Evolutionary conservation across 2,888 invertebrate genomes (phyloP).

Genomic region (Abscondita cerata): DNA sequence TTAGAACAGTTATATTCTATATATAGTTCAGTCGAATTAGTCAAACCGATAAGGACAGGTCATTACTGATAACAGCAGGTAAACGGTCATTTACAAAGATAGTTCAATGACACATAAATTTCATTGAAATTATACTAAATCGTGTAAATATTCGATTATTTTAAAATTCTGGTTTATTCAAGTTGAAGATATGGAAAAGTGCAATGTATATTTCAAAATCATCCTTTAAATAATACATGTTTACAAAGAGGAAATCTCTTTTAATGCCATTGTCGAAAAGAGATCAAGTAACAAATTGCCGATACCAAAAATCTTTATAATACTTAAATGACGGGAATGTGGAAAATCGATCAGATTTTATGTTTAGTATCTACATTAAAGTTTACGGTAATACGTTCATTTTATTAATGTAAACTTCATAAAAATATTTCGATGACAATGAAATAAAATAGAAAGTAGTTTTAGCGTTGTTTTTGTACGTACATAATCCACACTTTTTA

Average conservation of each 20-base stretch:
- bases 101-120: slow-evolving; percentile 23
- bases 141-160: slow-evolving; percentile 44
- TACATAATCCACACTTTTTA: too few relatives aligned
- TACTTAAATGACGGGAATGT: slow-evolving; percentile 28
- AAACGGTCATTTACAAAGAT: slow-evolving; percentile 10
- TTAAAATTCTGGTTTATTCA: slow-evolving; percentile 33
- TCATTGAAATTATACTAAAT: slow-evolving; percentile 3
- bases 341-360: slow-evolving; percentile 34
- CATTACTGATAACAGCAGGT: slow-evolving; percentile 28
- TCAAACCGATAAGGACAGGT: slow-evolving; percentile 29
- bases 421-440: slow-evolving; percentile 9
- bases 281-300: slow-evolving; percentile 19
- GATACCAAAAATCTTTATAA: slow-evolving; percentile 27
- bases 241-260: slow-evolving; percentile 17
- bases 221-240: slow-evolving; percentile 21
- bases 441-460: background rate
- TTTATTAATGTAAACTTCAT: slow-evolving; percentile 24
- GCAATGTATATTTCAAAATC: slow-evolving; percentile 33
- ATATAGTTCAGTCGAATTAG: slow-evolving; percentile 27
- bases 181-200: slow-evolving; percentile 40
- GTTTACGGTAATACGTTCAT: slow-evolving; percentile 33
- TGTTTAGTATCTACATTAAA: slow-evolving; percentile 29
- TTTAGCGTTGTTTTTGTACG: too few relatives aligned
- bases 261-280: background rate
- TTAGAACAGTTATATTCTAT: slow-evolving; percentile 29